Base-by-base conservation (phyloP, 2,888 invertebrate genomes). In the Cryptocheilus praepositus region DNA sequence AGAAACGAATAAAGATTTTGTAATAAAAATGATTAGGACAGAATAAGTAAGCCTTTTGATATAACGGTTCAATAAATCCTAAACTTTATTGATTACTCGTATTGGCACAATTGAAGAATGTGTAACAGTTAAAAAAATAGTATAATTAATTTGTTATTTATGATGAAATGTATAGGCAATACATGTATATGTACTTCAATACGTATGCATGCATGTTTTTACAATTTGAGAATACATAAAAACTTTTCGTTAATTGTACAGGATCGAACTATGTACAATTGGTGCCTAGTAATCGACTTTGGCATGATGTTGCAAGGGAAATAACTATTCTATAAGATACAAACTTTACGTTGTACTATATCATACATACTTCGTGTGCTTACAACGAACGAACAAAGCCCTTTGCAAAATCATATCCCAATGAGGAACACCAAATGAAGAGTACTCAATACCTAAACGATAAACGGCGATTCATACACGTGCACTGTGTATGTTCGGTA, bases 41-140 rank as follows among this genome's bases (percentile, higher is more conserved):
- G 36, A 36, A 11, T 36, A 36, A 36, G 36, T 36, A 36, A n/a
- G 36, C 11, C 36, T 36, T 36, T 7, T 7, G 36, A 11, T 36
- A 65, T 76, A 81, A 83, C 73, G 65, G 72, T 57, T 81, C 65
- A 71, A 76, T 81, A 74, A 81, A 72, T 71, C 73, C 70, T 73
- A 61, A 78, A 73, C 71, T 81, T 81, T 76, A 78, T 80, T 78
- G 70, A 82, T 80, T 78, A 74, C 70, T 81, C 78, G 84, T 83
- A 85, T 88, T 87, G 87, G 86, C 86, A 88, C 87, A 77, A 81
- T 86, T 79, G 83, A 82, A 81, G 83, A 76, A 82, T 73, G 59
- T 82, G 75, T 83, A 80, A 77, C 77, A 83, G 75, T 86, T 82
- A 84, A 86, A 86, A 86, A 86, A 86, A 85, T 83, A 81, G 74